Base-by-base conservation (phyloP, 1,140 invertebrate genomes). In the Teleogryllus occipitalis region DNA sequence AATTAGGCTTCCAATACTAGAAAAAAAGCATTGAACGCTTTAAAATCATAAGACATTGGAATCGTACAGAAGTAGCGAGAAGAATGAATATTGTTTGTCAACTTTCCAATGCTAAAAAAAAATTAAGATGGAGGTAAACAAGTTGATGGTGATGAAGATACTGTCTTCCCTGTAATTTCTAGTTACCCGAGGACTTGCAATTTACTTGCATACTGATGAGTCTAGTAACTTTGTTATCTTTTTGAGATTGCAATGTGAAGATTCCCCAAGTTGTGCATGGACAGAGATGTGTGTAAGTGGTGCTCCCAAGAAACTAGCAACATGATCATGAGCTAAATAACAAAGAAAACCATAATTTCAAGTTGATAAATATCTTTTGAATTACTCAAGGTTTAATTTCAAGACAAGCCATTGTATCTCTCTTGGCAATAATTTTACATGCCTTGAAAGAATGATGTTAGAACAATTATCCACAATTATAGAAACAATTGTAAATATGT, bases 121-220 rank as follows among this genome's bases (percentile, higher is more conserved):
- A 72, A 72, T 3, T 3, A 72, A 72, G n/a, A 72, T 15, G 14
- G 14, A 72, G 65, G n/a, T 72, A 15, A n/a, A 72, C 14, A n/a
- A n/a, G 65, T 15, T 15, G 2, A 72, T 2, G 65, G 1, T 72
- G 65, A 1, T 72, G 65, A 72, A 72, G 6, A 72, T 72, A n/a
- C 65, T 72, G 65, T 72, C 65, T 72, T 72, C 65, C n/a, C 65
- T 72, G 65, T 3, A 72, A 72, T 72, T 72, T 72, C 65, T 72
- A 14, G n/a, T 72, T 6, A 72, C 65, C 6, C 65, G 6, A 72
- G 65, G 65, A 72, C 65, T 72, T 72, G 6, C 65, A 72, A 72
- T 72, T 72, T n/a, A n/a, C 65, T 72, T 14, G n/a, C 65, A 72
- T n/a, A 72, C 65, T 72, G 6, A 3, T 72, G 65, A 72, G 65